These are phyloP conservation scores for Criorhina ranunculi DNA, from an alignment of 2,888 invertebrate species.

Conservation along the genomic window DNA sequence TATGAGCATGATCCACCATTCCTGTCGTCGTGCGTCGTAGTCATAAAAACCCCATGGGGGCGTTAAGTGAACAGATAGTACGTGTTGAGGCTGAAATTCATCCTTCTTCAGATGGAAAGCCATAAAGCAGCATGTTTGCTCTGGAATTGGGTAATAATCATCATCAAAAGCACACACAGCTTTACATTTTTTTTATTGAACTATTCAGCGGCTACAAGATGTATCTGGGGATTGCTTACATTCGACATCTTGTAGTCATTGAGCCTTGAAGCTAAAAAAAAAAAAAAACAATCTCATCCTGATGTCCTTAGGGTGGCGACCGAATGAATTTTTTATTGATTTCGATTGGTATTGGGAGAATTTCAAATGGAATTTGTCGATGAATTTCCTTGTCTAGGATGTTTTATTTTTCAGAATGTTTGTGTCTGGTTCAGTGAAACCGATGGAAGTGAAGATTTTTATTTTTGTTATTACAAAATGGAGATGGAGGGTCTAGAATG, in stretches of 20 bases:
- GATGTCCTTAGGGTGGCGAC: conserved; percentile 20
- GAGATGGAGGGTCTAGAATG: neutral
- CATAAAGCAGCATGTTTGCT: conserved; percentile 1
- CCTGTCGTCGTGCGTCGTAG: neutral
- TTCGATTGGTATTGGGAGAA: conserved; percentile 11
- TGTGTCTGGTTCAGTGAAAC: conserved; percentile 8
- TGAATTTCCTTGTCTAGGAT: conserved; percentile 15
- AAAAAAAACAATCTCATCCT: neutral
- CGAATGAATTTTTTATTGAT: conserved; percentile 43
- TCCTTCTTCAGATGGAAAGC: conserved; percentile 1
- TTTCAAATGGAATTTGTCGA: conserved; percentile 36
- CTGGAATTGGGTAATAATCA: conserved; percentile 13
- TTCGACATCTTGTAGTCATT: neutral
- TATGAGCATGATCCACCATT: neutral
- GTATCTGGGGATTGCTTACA: neutral
- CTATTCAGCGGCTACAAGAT: conserved; percentile 2
- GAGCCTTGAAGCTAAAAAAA: neutral
- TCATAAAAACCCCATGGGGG: neutral
- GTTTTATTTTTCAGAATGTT: conserved; percentile 15
- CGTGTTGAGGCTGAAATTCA: neutral
- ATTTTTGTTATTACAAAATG: conserved; percentile 2
- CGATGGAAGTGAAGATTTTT: conserved; percentile 9
- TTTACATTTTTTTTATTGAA: conserved; percentile 11
- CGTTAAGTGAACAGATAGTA: no score
- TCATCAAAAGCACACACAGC: conserved; percentile 14